Evolutionary conservation across 2,888 invertebrate species (phyloP), one percentile per base, ranked within the genome.

Genomic region (Protonemura montana): DNA sequence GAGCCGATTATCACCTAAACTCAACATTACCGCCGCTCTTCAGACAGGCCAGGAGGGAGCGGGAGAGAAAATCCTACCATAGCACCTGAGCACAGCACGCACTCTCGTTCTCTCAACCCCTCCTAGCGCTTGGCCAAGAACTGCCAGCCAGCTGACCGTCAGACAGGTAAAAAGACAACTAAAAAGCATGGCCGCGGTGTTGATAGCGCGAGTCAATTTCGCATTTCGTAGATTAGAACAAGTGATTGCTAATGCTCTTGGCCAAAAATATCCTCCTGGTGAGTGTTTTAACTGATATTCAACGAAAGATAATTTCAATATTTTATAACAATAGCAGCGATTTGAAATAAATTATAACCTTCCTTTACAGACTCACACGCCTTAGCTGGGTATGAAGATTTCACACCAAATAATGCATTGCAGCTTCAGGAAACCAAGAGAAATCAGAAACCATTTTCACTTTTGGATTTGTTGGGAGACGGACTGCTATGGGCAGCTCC

Each of bases 401-500:
- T 59, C 13, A 13, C 59, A 59, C 59, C 3, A 59, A 59, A 7
- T 59, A 59, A 59, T 59, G 59, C 59, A 13, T 21, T 59, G 21
- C 59, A 59, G 59, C 21, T 7, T 2, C 59, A 59, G 59, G 59
- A 59, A 59, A 59, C 16, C 13, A 10, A 25, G 16, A 27, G 42
- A 26, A 30, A n/a, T 41, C 16, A 21, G 3, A 26, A n/a, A 82
- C 35, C 82, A 41, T 41, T 41, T 35, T 76, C 82, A n/a, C 42
- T 86, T 6, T 21, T 83, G 21, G 76, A 86, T n/a, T 28, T 86
- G 13, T 78, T 86, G 13, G 85, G 41, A 29, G 42, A 96, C 91
- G 96, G 96, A 0, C 93, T 97, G 88, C 90, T 98, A 27, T 95
- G 96, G 94, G 98, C 95, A 84, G 97, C 96, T 0, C 98, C 97